These are phyloP conservation scores for Haliclystus octoradiatus DNA, from an alignment of 30 jellyfish, hydroid and myxozoan species.

Conservation along the genomic window DNA sequence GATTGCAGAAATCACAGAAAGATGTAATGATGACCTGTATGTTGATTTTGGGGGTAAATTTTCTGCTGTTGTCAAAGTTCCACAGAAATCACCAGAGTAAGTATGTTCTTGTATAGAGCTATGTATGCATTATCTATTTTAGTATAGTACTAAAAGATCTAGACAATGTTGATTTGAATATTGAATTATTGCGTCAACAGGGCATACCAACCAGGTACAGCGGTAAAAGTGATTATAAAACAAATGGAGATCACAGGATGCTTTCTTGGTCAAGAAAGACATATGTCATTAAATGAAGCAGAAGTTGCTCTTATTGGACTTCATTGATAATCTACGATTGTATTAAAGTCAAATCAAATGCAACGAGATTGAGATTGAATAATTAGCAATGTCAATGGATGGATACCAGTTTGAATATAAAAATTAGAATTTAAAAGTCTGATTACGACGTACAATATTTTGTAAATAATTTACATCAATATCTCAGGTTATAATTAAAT, in stretches of 20 bases:
- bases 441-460: too few relatives aligned
- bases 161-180: too few relatives aligned
- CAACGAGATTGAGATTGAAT: too few relatives aligned
- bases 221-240: conserved; percentile 47
- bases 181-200: too few relatives aligned
- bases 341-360: too few relatives aligned
- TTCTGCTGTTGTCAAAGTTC: conserved; percentile 68
- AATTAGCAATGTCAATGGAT: too few relatives aligned
- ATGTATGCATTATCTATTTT: not conserved
- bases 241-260: conserved; percentile 79
- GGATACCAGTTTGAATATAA: too few relatives aligned
- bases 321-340: too few relatives aligned
- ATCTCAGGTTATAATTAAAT: too few relatives aligned
- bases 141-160: too few relatives aligned
- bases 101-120: not conserved
- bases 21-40: conserved; percentile 70
- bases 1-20: conserved; percentile 42
- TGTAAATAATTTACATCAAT: too few relatives aligned
- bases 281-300: conserved; percentile 65
- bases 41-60: conserved; percentile 82
- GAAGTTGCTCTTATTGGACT: conserved; percentile 74
- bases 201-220: conserved; percentile 24
- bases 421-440: too few relatives aligned
- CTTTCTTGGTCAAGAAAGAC: conserved; percentile 76
- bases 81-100: conserved; percentile 31